These are phyloP conservation scores for Cylas formicarius DNA, from an alignment of 1,140 invertebrate genomes.

Conservation along the genomic window DNA sequence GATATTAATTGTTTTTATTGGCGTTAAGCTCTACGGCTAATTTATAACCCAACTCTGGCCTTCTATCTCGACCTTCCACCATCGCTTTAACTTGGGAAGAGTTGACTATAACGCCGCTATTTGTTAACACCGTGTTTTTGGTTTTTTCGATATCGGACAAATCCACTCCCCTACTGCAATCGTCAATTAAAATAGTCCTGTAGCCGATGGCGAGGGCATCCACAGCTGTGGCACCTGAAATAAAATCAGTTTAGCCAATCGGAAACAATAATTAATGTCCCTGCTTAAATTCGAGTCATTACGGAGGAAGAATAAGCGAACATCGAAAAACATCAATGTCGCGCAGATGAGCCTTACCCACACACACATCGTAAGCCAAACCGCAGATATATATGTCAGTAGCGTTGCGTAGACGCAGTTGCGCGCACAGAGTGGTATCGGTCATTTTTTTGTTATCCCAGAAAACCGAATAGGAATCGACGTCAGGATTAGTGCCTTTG, in stretches of 20 bases:
- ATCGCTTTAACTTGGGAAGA: conserved; percentile 62
- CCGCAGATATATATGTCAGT: conserved; percentile 95
- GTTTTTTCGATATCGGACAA: conserved; percentile 76
- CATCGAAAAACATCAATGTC: background rate
- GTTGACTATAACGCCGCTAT: conserved; percentile 71
- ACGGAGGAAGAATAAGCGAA: conserved; percentile 1
- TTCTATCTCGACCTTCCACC: conserved; percentile 77
- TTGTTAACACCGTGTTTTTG: conserved; percentile 63
- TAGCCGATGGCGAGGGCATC: conserved; percentile 85
- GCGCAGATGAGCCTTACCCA: conserved; percentile 53
- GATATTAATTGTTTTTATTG: too few species aligned
- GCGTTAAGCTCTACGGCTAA: conserved; percentile 74
- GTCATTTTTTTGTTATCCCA: conserved; percentile 92
- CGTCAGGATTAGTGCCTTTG: conserved; percentile 90
- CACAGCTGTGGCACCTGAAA: conserved; percentile 73
- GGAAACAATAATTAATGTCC: background rate
- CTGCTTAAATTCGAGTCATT: background rate
- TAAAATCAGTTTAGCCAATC: background rate
- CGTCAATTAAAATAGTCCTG: conserved; percentile 82
- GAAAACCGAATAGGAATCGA: conserved; percentile 97
- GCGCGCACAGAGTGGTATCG: conserved; percentile 75
- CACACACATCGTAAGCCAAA: conserved; percentile 93
- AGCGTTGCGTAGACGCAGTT: conserved; percentile 70
- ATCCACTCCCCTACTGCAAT: conserved; percentile 84
- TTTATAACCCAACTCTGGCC: conserved; percentile 81